These are phyloP conservation scores for Scleropages formosus DNA, from an alignment of 2,797 vertebrate species.

Conservation along the genomic window DNA sequence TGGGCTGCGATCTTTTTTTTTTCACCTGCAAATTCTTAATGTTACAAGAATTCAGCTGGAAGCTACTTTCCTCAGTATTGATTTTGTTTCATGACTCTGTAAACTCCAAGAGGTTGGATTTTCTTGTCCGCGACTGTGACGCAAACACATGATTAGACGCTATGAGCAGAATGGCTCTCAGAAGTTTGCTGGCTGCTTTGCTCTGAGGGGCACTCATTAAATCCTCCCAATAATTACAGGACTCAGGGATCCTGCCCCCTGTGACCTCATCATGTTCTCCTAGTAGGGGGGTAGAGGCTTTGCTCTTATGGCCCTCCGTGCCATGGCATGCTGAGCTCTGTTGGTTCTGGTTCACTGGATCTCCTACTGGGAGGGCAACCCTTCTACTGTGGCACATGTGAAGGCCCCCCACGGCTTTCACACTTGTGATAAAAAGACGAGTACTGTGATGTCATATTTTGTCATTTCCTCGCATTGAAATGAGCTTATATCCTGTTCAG, in stretches of 20 bases:
- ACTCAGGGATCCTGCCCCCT: slow-evolving; percentile 57
- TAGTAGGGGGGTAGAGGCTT: slow-evolving; percentile 54
- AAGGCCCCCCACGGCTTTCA: not conserved
- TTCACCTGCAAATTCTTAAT: not conserved
- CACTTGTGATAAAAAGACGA: not conserved
- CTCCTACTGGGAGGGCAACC: not conserved
- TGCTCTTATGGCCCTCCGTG: slow-evolving; percentile 42
- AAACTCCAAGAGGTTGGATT: not conserved
- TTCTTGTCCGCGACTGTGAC: slow-evolving; percentile 2
- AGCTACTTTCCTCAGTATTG: not conserved
- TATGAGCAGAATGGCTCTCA: not conserved
- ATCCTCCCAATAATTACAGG: no score
- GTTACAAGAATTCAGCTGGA: slow-evolving; percentile 15
- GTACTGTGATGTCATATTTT: not conserved
- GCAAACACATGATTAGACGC: not conserved
- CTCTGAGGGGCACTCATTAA: slow-evolving; percentile 37
- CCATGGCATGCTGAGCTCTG: slow-evolving; percentile 20
- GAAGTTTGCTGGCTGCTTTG: slow-evolving; percentile 18
- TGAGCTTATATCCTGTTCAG: not conserved
- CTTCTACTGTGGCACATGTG: not conserved
- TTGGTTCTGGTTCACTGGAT: not conserved
- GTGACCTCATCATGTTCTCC: slow-evolving; percentile 79
- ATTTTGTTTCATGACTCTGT: not conserved
- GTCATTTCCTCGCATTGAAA: not conserved
- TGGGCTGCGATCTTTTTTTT: not conserved